Evolutionary conservation across 2,113 vertebrate genomes (phyloP).

Genomic region (Ancistrus triradiatus): DNA sequence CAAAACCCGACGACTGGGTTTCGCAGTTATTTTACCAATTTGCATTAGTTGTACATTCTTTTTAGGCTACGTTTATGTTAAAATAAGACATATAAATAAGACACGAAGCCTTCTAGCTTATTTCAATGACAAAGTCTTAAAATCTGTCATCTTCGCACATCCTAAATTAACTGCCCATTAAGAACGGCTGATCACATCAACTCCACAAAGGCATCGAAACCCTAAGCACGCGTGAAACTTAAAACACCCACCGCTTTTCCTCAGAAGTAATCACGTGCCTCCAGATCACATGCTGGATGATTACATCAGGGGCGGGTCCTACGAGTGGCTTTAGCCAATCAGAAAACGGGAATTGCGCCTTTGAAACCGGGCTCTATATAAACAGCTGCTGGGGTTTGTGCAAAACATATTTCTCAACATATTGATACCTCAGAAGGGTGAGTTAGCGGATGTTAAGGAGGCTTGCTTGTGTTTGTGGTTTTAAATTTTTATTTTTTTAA

Average conservation of each 20-base stretch:
- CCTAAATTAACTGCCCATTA: too few relatives aligned
- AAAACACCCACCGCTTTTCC: conserved; percentile 1
- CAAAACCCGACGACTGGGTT: too few relatives aligned
- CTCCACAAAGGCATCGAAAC: too few relatives aligned
- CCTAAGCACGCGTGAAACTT: background rate
- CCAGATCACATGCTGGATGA: conserved; percentile 37
- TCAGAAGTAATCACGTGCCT: conserved; percentile 56
- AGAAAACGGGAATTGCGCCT: conserved; percentile 31
- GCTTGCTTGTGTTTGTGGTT: background rate
- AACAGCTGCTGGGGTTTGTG: conserved; percentile 24
- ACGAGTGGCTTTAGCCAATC: conserved; percentile 55
- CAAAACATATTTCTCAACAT: background rate
- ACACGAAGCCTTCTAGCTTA: too few relatives aligned
- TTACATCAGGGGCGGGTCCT: conserved; percentile 40
- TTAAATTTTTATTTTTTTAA: background rate
- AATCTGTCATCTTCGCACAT: too few relatives aligned
- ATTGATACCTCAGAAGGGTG: background rate
- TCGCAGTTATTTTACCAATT: too few relatives aligned
- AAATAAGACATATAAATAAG: too few relatives aligned
- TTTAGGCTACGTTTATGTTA: too few relatives aligned
- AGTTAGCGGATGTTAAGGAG: background rate
- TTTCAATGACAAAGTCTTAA: too few relatives aligned
- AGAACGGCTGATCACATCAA: too few relatives aligned
- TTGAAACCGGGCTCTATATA: conserved; percentile 56
- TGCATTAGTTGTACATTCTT: too few relatives aligned